These are phyloP conservation scores for Diachasma alloeum DNA, from an alignment of 1,140 invertebrate genomes.

Conservation along the genomic window DNA sequence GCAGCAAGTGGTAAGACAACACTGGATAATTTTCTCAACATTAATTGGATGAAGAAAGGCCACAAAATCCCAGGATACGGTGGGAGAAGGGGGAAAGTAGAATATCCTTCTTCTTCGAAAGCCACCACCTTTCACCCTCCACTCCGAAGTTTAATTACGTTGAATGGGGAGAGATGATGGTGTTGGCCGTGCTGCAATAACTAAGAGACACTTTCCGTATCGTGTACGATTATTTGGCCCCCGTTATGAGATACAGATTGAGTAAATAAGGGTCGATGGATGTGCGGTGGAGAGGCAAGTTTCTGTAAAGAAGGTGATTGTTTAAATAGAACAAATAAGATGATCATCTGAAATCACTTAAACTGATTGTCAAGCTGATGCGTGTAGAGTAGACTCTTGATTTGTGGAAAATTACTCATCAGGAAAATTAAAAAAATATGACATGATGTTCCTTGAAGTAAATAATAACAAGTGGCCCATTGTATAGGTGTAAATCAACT, in stretches of 20 bases:
- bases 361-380: too few relatives aligned
- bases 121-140: background rate
- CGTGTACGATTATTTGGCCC: background rate
- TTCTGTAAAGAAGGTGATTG: background rate
- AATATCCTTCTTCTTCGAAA: constrained; percentile 10
- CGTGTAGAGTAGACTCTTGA: too few relatives aligned
- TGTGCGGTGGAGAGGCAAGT: background rate
- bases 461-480: too few relatives aligned
- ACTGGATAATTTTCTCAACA: constrained; percentile 1
- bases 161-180: constrained; percentile 28
- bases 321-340: background rate
- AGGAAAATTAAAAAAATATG: too few relatives aligned
- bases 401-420: too few relatives aligned
- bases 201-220: constrained; percentile 1
- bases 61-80: background rate
- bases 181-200: constrained; percentile 34
- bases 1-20: constrained; percentile 2
- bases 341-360: background rate
- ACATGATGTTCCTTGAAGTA: too few relatives aligned
- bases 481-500: too few relatives aligned
- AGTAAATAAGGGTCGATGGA: constrained; percentile 12
- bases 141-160: constrained; percentile 44
- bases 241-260: constrained; percentile 7
- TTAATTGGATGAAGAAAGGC: constrained; percentile 5
- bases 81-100: background rate